Base-by-base conservation (phyloP, 2,888 invertebrate species). In the Onchidella celtica region DNA sequence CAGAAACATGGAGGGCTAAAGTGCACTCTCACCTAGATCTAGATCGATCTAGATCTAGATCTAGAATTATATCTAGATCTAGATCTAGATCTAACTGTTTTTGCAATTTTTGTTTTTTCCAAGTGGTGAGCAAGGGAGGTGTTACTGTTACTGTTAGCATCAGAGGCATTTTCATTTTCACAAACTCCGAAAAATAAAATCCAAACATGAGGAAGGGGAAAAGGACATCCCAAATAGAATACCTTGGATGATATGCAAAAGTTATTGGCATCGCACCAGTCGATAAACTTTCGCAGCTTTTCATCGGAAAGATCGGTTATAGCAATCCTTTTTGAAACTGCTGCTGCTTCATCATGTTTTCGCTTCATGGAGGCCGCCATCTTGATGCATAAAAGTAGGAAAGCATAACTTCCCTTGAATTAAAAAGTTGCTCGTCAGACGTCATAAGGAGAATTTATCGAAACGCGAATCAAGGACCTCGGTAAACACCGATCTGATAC, bases 301-400 rank as follows among this genome's bases (percentile, higher is more conserved):
- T 55, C 61, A 70, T 69, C 75, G 24, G 70, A 68, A 34, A 27
- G 21, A 63, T 73, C 68, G 11, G 24, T 1, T 11, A 66, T 61
- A 27, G 72, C 61, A 77, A 55, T 14, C 74, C 84, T 86, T 57
- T 68, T 63, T 2, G 29, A 40, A 17, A 59, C 21, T 9, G 27
- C n/a, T 24, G 17, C 68, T 27, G 38, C 66, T 21, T 76, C 38
- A 24, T 82, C 72, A 36, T 29, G 34, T 9, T 73, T 80, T 75
- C 81, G 83, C 82, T 89, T 88, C 61, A 70, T 72, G 85, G 88
- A 76, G 59, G 88, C 87, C 59, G 87, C 83, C 89, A 89, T 89
- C 36, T 86, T 87, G 9, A 17, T 0, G n/a, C 40, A 74, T 27
- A 34, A 1, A 6, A 63, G 29, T n/a, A 24, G 2, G n/a, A n/a